Evolutionary conservation across 2,113 vertebrate genomes (phyloP), one percentile per base, ranked within the genome.

Genomic region (Raja brachyura): DNA sequence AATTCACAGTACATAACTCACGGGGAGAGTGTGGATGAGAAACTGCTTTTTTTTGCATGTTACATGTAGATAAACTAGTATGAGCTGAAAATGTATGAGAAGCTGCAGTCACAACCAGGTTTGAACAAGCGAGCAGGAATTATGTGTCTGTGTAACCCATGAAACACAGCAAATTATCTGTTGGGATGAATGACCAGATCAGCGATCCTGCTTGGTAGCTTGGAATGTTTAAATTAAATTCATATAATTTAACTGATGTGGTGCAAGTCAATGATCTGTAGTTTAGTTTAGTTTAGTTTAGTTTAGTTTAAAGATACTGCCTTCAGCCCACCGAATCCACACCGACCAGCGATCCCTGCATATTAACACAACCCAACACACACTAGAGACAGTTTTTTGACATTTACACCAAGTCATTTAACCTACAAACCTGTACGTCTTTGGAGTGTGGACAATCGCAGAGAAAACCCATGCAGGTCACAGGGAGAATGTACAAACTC

Each of bases 111-210:
- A 33, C 4, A 4, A 48, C 33, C 13, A n/a, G 39, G 33, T 79
- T 79, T 79, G 77, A 79, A 79, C 77, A 79, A 18, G 33, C 16
- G 77, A 79, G 48, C 77, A 79, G 33, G 77, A 79, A 79, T 79
- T 4, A 18, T 79, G 77, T 79, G n/a, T 48, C 77, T 48, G 77
- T 79, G 77, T 16, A 48, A 39, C 77, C 20, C 4, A 79, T 79
- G 33, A 39, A 16, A 48, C 20, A 79, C 77, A 79, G 48, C 31
- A 48, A 79, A 79, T 20, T 39, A 39, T 48, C 13, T 39, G 33
- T 48, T 48, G 77, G 39, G 77, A 78, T 39, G 77, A 78, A 5
- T 16, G 77, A 78, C 33, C 2, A 13, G 31, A 78, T 78, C 33
- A 39, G 33, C 4, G 77, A 0, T 78, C 11, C 33, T 78, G 77